Evolutionary conservation across 1,140 invertebrate genomes (phyloP), one percentile per base, ranked within the genome.

Genomic region (Drosophila sulfurigaster): DNA sequence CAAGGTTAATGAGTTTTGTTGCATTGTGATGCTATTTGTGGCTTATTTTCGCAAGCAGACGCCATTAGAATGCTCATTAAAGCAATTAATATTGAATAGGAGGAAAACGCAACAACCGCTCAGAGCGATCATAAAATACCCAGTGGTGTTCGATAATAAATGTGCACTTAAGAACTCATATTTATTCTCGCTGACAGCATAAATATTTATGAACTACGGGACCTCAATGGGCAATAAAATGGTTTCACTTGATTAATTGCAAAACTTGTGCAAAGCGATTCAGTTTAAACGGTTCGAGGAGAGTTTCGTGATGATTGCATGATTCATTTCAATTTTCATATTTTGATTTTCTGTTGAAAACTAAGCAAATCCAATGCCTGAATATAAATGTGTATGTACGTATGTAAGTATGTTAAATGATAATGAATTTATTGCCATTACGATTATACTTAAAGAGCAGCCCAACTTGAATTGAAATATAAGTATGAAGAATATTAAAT

Each of bases 311-410:
- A 25, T 25, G 3, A 30, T 63, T 52, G n/a, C 38, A 41, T 52
- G 41, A 16, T 30, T 16, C 35, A 51, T 68, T 54, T 73, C 1
- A 32, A 11, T 68, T 49, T 51, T 54, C 8, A 46, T 41, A 30
- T 48, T 41, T 57, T 49, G 38, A 51, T 48, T 66, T 52, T 56
- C n/a, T 16, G 64, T 41, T 78, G 69, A 82, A 77, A 82, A 78
- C 69, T 49, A 87, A 83, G 83, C 83, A 87, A 87, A 88, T 79
- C 83, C 79, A 82, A 80, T 78, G 79, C 66, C 83, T 88, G 72
- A 48, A 54, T 64, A n/a, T n/a, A n/a, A 25, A 25, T 57, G 11
- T 56, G 7, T 32, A 8, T 32, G 10, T 8, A 56, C 32, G 32
- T n/a, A 15, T 2, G 11, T 11, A 56, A 32, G 32, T 16, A 15